Conservation (phyloP, 2,113 vertebrate species). For the Gavia stellata region DNA sequence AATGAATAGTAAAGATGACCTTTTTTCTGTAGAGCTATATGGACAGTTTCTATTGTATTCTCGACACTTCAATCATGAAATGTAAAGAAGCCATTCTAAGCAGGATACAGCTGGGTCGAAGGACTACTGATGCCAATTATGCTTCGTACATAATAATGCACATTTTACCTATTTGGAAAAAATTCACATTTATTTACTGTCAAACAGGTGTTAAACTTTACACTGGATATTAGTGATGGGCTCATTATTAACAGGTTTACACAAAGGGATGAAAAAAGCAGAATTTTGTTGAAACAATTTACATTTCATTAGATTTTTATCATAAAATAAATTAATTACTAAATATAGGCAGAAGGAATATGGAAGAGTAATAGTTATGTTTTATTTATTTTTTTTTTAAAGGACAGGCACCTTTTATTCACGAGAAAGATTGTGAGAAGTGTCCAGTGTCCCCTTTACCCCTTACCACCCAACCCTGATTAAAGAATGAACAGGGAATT, state of each 20-base stretch:
- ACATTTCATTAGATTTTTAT: constrained; percentile 85
- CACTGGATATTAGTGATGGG: constrained; percentile 98
- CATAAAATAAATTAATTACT: constrained; percentile 99
- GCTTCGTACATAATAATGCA: constrained; percentile 70
- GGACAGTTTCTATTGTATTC: background rate
- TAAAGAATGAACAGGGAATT: constrained; percentile 77
- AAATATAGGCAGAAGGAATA: constrained; percentile 90
- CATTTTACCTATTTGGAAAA: constrained; percentile 86
- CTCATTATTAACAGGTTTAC: constrained; percentile 96
- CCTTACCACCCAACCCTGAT: constrained; percentile 58
- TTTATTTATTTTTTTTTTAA: constrained; percentile 74
- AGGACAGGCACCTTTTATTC: constrained; percentile 82
- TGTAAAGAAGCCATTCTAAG: background rate
- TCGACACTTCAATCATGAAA: background rate
- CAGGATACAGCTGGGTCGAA: background rate
- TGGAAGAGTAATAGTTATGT: constrained; percentile 78
- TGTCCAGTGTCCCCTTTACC: constrained; percentile 69
- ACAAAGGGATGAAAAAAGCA: constrained; percentile 88
- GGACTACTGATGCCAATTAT: constrained; percentile 51
- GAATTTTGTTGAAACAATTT: constrained; percentile 90
- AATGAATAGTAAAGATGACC: constrained; percentile 7
- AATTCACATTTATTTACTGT: constrained; percentile 99
- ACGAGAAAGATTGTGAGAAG: constrained; percentile 76
- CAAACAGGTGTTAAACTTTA: constrained; percentile 99
- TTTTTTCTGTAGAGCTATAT: background rate